Conservation (phyloP, 2,797 vertebrate genomes). For the Centropyge bicolor region DNA sequence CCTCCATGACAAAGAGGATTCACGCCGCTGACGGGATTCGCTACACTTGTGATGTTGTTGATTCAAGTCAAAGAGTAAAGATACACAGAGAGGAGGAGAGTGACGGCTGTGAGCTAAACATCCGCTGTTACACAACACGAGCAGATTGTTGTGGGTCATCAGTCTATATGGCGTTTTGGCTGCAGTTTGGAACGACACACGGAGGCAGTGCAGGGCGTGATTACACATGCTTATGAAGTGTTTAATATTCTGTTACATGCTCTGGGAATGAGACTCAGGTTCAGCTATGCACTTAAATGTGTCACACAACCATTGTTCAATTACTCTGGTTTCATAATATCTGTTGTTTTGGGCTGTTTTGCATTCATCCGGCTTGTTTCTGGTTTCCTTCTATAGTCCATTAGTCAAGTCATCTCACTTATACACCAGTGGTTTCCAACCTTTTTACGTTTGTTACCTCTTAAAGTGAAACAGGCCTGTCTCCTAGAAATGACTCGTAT, state of each 20-base stretch:
- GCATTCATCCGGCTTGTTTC: background rate
- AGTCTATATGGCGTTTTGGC: conserved; percentile 11
- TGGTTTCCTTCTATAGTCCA: too few species aligned
- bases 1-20: conserved; percentile 48
- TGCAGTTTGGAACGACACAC: conserved; percentile 5
- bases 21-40: conserved; percentile 27
- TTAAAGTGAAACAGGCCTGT: background rate
- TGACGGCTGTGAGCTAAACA: conserved; percentile 20
- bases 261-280: too few species aligned
- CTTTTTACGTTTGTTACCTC: background rate
- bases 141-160: conserved; percentile 58
- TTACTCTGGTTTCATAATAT: too few species aligned
- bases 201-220: background rate
- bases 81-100: conserved; percentile 25
- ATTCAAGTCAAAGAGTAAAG: conserved; percentile 55
- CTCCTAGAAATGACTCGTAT: background rate
- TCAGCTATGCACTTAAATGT: background rate
- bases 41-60: conserved; percentile 57
- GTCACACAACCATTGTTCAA: background rate
- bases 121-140: conserved; percentile 46
- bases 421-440: background rate
- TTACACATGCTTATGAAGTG: conserved; percentile 4
- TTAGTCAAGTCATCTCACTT: background rate
- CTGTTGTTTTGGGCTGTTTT: too few species aligned
- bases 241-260: background rate